Conservation (phyloP, 1,140 invertebrate genomes). For the Macrostomum lignano region DNA sequence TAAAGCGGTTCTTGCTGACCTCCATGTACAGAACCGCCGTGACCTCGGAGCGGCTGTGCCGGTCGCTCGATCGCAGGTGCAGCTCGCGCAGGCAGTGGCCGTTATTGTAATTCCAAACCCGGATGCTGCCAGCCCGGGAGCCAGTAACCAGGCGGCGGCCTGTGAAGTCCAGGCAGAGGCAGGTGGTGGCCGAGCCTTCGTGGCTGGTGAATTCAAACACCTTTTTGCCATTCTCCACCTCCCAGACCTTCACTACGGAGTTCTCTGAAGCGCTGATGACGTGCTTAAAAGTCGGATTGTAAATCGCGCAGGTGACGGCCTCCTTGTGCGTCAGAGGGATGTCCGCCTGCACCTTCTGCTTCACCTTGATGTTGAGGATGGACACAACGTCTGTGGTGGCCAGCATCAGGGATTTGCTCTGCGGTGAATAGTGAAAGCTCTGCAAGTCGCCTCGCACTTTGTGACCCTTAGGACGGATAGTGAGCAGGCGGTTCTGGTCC, state of each 20-base stretch:
- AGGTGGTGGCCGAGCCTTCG: conserved; percentile 20
- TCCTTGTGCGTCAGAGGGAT: conserved; percentile 24
- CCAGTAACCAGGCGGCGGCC: conserved; percentile 23
- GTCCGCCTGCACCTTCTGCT: conserved; percentile 17
- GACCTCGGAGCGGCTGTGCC: conserved; percentile 13
- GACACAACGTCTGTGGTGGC: too few relatives aligned
- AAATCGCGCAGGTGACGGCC: conserved; percentile 20
- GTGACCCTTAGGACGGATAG: conserved; percentile 23
- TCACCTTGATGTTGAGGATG: conserved; percentile 32
- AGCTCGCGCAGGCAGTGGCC: conserved; percentile 20
- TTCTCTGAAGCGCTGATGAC: conserved; percentile 23
- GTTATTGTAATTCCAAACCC: conserved; percentile 29
- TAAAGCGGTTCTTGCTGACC: conserved; percentile 26
- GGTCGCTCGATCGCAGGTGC: neutral
- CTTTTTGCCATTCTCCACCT: conserved; percentile 21
- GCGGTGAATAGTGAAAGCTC: conserved; percentile 23
- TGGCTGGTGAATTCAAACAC: conserved; percentile 27
- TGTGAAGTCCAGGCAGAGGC: conserved; percentile 25
- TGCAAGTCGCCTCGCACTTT: conserved; percentile 25
- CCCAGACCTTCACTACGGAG: conserved; percentile 24
- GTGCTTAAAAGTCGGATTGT: conserved; percentile 24
- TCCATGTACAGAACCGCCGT: conserved; percentile 23
- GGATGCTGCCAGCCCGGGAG: conserved; percentile 21
- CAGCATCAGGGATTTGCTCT: too few relatives aligned
- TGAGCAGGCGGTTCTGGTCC: conserved; percentile 23